phyloP scores from a whole-genome alignment of 2,113 vertebrate species.

The Castor canadensis region DNA sequence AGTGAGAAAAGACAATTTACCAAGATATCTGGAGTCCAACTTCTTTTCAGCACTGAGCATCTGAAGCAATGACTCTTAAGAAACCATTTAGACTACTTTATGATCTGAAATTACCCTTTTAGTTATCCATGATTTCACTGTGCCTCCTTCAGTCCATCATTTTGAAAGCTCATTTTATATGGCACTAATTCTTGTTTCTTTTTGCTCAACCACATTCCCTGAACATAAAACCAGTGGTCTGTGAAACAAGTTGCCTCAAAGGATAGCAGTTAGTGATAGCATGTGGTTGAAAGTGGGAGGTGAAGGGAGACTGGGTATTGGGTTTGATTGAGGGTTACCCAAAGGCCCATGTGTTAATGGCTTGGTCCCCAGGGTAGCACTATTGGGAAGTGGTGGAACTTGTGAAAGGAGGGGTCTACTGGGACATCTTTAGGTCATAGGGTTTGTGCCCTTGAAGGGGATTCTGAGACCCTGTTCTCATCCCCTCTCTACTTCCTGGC shows the following conservation, averaged over 20 bases:
- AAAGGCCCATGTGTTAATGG: neutral
- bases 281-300: neutral
- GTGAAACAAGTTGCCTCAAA: neutral
- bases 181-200: neutral
- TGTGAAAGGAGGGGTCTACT: neutral
- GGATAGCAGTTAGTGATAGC: neutral
- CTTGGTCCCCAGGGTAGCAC: no score
- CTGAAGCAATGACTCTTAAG: no score
- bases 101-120: no score
- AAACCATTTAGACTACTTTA: neutral
- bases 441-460: neutral
- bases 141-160: neutral
- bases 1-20: no score
- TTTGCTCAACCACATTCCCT: neutral
- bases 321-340: neutral
- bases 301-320: neutral
- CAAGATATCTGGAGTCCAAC: no score
- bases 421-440: neutral
- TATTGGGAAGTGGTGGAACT: neutral
- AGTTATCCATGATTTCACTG: neutral
- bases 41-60: no score
- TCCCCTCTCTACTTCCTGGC: neutral
- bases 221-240: neutral
- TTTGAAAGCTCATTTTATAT: neutral
- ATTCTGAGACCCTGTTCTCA: neutral